These are phyloP conservation scores for Liodrosophila aerea DNA, from an alignment of 2,888 invertebrate species.

Conservation along the genomic window DNA sequence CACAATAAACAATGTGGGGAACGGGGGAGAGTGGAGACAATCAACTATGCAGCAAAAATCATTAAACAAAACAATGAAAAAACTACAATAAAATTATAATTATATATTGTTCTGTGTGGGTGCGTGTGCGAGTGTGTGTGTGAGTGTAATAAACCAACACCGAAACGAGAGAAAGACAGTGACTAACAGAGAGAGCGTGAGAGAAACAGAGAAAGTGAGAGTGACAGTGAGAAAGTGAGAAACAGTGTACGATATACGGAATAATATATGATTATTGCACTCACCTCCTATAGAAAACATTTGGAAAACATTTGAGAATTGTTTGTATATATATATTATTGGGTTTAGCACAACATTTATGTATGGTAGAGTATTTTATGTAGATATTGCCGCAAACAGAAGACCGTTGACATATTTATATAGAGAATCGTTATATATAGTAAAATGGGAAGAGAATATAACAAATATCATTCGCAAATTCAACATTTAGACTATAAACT, in stretches of 20 bases:
- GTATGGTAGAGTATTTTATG: conserved; percentile 37
- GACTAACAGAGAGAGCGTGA: background rate
- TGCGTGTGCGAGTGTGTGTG: no score
- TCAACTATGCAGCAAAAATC: background rate
- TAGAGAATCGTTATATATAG: conserved; percentile 48
- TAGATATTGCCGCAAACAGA: conserved; percentile 70
- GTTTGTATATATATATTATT: conserved; percentile 32
- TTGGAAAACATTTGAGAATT: conserved; percentile 52
- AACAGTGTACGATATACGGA: conserved; percentile 11
- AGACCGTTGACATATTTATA: conserved; percentile 59
- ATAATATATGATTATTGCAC: conserved; percentile 61
- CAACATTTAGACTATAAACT: conserved; percentile 40
- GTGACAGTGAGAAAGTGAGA: conserved; percentile 18
- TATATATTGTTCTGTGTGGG: background rate
- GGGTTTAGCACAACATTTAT: conserved; percentile 70
- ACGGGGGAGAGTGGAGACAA: conserved; percentile 1
- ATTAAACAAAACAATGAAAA: no score
- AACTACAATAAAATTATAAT: no score
- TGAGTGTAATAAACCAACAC: no score
- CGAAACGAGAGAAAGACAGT: no score
- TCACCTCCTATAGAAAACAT: conserved; percentile 76
- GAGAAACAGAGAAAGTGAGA: conserved; percentile 10
- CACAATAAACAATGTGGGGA: conserved; percentile 17
- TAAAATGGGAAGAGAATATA: conserved; percentile 60
- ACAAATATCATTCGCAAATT: conserved; percentile 68